These are phyloP conservation scores for Coleophora deauratella DNA, from an alignment of 2,888 invertebrate genomes.

Conservation along the genomic window DNA sequence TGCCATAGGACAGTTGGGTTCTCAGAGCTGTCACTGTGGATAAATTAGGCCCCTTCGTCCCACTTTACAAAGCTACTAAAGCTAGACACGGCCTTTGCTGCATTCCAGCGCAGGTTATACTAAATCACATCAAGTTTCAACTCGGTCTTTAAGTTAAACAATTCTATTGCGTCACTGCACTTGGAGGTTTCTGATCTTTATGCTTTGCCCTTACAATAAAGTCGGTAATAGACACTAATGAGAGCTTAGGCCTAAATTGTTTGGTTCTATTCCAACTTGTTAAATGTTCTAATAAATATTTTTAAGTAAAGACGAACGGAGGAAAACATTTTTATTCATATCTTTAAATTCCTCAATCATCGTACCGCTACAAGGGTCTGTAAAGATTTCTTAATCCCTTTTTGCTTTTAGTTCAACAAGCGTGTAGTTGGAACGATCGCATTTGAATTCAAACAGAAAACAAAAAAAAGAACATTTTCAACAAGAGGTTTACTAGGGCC, in stretches of 20 bases:
- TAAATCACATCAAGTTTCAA: constrained; percentile 18
- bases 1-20: constrained; percentile 23
- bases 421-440: constrained; percentile 6
- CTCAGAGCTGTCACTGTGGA: constrained; percentile 48
- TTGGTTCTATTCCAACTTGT: too few species aligned
- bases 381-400: constrained; percentile 14
- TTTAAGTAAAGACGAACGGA: background rate
- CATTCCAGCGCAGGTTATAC: constrained; percentile 52
- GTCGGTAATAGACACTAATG: background rate
- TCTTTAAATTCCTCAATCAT: background rate
- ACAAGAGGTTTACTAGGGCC: constrained; percentile 7
- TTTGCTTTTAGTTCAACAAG: constrained; percentile 20
- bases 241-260: constrained; percentile 9
- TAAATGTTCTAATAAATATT: too few species aligned
- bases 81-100: constrained; percentile 37
- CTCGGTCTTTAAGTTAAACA: constrained; percentile 32
- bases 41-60: constrained; percentile 45
- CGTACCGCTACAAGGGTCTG: background rate
- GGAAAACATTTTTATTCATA: background rate
- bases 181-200: constrained; percentile 15
- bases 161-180: constrained; percentile 29
- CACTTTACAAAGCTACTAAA: constrained; percentile 31
- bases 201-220: constrained; percentile 19
- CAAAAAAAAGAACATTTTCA: constrained; percentile 8
- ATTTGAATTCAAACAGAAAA: constrained; percentile 11